Evolutionary conservation across 2,113 vertebrate genomes (phyloP).

Genomic region (Propithecus coquereli): DNA sequence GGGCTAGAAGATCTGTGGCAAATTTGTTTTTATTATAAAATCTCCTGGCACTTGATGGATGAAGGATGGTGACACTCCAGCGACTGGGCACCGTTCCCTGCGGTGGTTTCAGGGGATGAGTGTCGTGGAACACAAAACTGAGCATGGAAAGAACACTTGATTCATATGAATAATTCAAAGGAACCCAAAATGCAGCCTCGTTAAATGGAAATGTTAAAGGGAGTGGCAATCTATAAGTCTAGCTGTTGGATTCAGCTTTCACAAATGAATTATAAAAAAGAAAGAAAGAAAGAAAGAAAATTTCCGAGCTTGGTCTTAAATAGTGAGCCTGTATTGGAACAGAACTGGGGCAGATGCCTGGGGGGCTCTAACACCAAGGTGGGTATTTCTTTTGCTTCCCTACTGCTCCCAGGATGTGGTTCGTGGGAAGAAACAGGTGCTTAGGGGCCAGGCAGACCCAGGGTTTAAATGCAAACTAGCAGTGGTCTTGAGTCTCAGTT

Average conservation of each 20-base stretch:
- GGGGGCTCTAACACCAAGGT: neutral
- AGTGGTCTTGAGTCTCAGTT: neutral
- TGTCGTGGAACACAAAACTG: neutral
- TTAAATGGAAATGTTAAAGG: neutral
- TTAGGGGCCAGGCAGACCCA: neutral
- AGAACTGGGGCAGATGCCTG: neutral
- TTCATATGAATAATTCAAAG: constrained; percentile 18
- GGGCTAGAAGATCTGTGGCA: neutral
- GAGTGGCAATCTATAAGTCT: neutral
- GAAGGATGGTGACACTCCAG: neutral
- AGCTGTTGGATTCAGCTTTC: neutral
- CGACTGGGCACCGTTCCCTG: neutral
- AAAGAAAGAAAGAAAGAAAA: neutral
- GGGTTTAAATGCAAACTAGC: neutral
- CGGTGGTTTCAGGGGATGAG: neutral
- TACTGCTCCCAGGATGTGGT: neutral
- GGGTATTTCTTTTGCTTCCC: neutral
- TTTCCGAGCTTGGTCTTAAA: fast-evolving
- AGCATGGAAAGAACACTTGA: neutral
- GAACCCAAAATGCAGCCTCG: neutral
- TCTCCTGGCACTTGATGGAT: neutral
- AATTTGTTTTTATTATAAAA: neutral
- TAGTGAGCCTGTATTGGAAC: neutral
- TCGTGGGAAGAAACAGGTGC: neutral
- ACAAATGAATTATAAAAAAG: neutral